These are phyloP conservation scores for Coenonympha glycerion DNA, from an alignment of 2,888 invertebrate genomes.

Conservation along the genomic window DNA sequence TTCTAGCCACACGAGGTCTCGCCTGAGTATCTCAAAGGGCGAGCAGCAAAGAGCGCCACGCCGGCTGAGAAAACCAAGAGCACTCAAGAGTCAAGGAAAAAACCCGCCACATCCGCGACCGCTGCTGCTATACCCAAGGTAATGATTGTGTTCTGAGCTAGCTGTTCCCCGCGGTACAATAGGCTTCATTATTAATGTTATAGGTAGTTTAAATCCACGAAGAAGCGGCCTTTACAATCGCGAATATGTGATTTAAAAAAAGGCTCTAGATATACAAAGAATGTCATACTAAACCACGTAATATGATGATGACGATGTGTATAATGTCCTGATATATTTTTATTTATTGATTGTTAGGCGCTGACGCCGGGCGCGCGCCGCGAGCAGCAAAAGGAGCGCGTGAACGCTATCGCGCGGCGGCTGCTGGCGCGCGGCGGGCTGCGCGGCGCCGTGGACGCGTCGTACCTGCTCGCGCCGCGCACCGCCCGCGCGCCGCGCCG, in stretches of 20 bases:
- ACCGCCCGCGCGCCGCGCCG: slow-evolving; percentile 30
- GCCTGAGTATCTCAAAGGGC: slow-evolving; percentile 65
- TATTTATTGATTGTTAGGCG: too few species aligned
- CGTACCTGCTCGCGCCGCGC: slow-evolving; percentile 55
- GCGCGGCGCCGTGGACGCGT: slow-evolving; percentile 51
- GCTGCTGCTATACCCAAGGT: slow-evolving; percentile 59
- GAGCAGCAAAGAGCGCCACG: slow-evolving; percentile 50
- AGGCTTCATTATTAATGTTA: too few species aligned
- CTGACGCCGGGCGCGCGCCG: slow-evolving; percentile 28
- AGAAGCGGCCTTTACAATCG: too few species aligned
- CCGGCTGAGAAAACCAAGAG: slow-evolving; percentile 45
- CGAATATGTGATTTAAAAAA: too few species aligned
- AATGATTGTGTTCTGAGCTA: not conserved
- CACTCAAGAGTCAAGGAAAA: slow-evolving; percentile 54
- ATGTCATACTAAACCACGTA: too few species aligned
- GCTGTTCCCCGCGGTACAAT: too few species aligned
- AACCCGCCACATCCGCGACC: slow-evolving; percentile 37
- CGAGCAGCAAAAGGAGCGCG: slow-evolving; percentile 54
- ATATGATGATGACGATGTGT: too few species aligned
- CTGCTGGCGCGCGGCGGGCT: slow-evolving; percentile 48
- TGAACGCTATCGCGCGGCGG: slow-evolving; percentile 59
- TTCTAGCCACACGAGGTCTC: slow-evolving; percentile 68
- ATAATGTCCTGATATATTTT: too few species aligned
- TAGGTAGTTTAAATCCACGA: too few species aligned
- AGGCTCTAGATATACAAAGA: too few species aligned